Percentiles rank a stretch among this genome's conserved stretches.
phyloP scores from a whole-genome alignment of 2,797 vertebrate species.

The Sebastes aleutianus region DNA sequence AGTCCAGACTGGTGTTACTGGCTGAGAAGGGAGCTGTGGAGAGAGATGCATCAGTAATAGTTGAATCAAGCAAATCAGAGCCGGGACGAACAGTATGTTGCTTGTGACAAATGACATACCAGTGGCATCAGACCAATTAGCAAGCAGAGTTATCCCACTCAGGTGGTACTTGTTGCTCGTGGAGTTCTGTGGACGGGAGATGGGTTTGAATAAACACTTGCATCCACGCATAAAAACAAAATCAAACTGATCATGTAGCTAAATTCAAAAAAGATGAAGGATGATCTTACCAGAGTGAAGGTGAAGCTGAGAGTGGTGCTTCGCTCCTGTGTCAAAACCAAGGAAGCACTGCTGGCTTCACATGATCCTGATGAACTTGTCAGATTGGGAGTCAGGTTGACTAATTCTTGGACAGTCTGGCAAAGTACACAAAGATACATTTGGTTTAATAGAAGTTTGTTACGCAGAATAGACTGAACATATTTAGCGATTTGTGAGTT shows the following conservation, averaged over 20 bases:
- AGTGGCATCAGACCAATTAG: slow-evolving; percentile 68
- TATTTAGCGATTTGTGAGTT: background rate
- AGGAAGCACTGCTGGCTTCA: slow-evolving; percentile 65
- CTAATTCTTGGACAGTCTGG: slow-evolving; percentile 74
- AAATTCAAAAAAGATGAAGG: background rate
- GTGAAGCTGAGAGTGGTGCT: slow-evolving; percentile 74
- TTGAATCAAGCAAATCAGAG: background rate
- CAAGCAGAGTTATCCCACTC: slow-evolving; percentile 67
- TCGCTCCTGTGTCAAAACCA: slow-evolving; percentile 76
- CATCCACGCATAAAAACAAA: background rate
- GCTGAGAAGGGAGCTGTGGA: slow-evolving; percentile 63
- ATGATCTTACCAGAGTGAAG: slow-evolving; percentile 83
- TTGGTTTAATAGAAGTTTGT: background rate
- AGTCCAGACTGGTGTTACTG: slow-evolving; percentile 82
- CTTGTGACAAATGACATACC: slow-evolving; percentile 57
- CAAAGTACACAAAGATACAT: background rate
- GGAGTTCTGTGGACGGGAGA: slow-evolving; percentile 70
- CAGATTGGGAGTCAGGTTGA: slow-evolving; percentile 83
- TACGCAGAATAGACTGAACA: background rate
- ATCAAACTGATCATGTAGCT: background rate
- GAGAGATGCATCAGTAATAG: background rate
- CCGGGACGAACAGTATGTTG: background rate
- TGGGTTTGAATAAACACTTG: background rate
- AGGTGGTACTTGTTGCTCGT: slow-evolving; percentile 80
- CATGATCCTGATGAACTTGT: slow-evolving; percentile 81